These are phyloP conservation scores for Papilio helenus DNA, from an alignment of 1,140 invertebrate species.

Conservation along the genomic window DNA sequence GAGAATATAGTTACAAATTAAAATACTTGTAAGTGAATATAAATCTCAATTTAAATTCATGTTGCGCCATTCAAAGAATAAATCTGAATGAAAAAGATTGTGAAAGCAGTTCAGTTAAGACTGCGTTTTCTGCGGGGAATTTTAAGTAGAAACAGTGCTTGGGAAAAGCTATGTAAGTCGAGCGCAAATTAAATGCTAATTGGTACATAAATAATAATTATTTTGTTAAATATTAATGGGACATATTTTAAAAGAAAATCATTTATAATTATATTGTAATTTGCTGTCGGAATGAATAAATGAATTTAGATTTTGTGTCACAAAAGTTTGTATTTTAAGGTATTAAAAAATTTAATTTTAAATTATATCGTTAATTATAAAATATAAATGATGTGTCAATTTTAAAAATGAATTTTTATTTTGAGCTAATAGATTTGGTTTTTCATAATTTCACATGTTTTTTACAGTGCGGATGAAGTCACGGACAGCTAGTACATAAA, in stretches of 20 bases:
- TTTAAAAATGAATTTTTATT: too few relatives aligned
- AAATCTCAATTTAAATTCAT: constrained; percentile 32
- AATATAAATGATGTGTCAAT: too few relatives aligned
- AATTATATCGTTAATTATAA: too few relatives aligned
- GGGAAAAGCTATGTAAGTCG: not conserved
- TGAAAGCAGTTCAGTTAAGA: constrained; percentile 40
- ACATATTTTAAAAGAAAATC: too few relatives aligned
- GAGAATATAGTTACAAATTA: constrained; percentile 9
- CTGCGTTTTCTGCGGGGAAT: constrained; percentile 30
- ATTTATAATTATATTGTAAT: too few relatives aligned
- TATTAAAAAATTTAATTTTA: too few relatives aligned
- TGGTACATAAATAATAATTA: constrained; percentile 23
- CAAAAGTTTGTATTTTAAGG: too few relatives aligned
- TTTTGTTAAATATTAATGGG: not conserved
- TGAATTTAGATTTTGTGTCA: too few relatives aligned
- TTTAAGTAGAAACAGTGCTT: constrained; percentile 25
- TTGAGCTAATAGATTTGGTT: too few relatives aligned
- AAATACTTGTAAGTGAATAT: constrained; percentile 31
- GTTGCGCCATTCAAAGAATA: constrained; percentile 35
- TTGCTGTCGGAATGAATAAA: too few relatives aligned
- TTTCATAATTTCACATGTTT: too few relatives aligned
- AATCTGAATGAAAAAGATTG: constrained; percentile 39
- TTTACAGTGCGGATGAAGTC: too few relatives aligned
- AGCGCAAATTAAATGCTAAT: constrained; percentile 35
- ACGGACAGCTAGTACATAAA: not conserved